Base-by-base conservation (phyloP, 2,797 vertebrate genomes). In the Sciaenops ocellatus region DNA sequence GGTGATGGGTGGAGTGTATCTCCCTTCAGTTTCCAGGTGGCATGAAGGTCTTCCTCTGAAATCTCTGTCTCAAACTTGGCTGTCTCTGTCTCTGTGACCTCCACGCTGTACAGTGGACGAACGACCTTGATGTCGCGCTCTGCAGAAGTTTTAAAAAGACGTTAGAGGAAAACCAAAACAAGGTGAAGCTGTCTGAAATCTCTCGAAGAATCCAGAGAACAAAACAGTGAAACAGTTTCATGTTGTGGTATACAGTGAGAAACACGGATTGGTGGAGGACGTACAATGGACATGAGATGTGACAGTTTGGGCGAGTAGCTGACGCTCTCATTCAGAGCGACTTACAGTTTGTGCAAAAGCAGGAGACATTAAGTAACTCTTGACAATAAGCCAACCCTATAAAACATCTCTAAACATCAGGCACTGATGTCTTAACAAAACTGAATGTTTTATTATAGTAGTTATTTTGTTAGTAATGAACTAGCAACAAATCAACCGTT, bases 31-130 rank as follows among this genome's bases (percentile, higher is more conserved):
- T 97, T 99, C 98, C 98, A 99, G 80, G 90, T 94, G 55, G 95
- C 97, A 42, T 99, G 98, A 41, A 99, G 91, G 76, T 98, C 97
- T 4, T 96, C 97, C 82, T 97, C 98, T 7, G 98, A 99, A 76
- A 99, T 97, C 93, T 99, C 97, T 0, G 96, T 97, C 91, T 99
- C 98, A 94, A 99, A 99, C 77, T 90, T 97, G 69, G 98, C 98
- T 0, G 94, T 95, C 91, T 98, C 97, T 0, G 96, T 98, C 93
- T 99, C 98, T 24, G 95, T 97, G 82, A 99, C 96, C 90, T 99
- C 98, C 85, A 99, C 96, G 3, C 98, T 99, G 92, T 99, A 95
- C 3, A 99, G 91, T 0, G 97, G 97, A 38, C 96, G 96, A 2
- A 97, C 72, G 9, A 99, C 92, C 94, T 97, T 97, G 90, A 99